Evolutionary conservation across 2,888 invertebrate genomes (phyloP), one percentile per base, ranked within the genome.

Genomic region (Perizoma flavofasciatum): DNA sequence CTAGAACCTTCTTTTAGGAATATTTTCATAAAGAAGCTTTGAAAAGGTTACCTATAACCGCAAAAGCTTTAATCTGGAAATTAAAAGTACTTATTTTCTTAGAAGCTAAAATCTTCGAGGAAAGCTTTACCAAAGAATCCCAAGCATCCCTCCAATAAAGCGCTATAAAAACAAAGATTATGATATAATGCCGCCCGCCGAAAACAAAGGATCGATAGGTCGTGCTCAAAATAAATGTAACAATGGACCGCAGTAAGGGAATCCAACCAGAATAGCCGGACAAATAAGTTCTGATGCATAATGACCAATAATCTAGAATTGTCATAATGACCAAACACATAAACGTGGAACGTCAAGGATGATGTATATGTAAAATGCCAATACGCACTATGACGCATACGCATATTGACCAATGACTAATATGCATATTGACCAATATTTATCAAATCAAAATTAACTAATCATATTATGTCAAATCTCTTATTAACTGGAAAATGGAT

Each of bases 141-240:
- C 41, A 45, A 61, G 52, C 48, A 44, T 58, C 48, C 51, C 51
- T 55, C 43, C 47, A 54, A 61, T 58, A 58, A 62, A 65, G 55
- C 43, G 55, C 52, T 51, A 65, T 63, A 63, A 61, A 55, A 53
- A 65, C 46, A 59, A 61, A 61, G 59, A 65, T 60, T 59, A 62
- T 54, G 57, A 53, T 33, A 58, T 57, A 59, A 60, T 57, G 56
- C 54, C 53, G 63, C 59, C 11, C 64, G 48, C 54, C 55, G 61
- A 65, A 61, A 68, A 70, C 67, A 68, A 76, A 74, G 69, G 79
- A 85, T 85, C 88, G 82, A 89, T 89, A 84, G 77, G 75, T 74
- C 76, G 75, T 71, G 79, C 81, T 81, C 70, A 76, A 87, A 87
- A 89, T 86, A 88, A 87, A 85, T 82, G 81, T 86, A 83, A 88